Evolutionary conservation across 2,888 invertebrate genomes (phyloP).

Genomic region (Barypeithes pellucidus): DNA sequence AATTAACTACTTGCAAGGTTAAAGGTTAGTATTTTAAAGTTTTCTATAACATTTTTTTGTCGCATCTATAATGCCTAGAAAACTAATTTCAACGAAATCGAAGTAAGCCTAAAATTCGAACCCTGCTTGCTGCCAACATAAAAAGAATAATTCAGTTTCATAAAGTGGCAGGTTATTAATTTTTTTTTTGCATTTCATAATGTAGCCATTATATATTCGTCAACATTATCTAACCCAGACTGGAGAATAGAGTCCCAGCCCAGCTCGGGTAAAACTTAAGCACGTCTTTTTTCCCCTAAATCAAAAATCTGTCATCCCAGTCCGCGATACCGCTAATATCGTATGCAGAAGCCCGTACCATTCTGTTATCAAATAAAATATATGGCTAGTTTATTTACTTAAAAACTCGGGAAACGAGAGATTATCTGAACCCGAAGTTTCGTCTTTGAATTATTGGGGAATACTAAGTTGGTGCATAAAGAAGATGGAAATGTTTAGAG

Average conservation of each 20-base stretch:
- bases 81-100: too few species aligned
- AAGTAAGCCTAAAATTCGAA: too few species aligned
- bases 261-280: slow-evolving; percentile 57
- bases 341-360: slow-evolving; percentile 60
- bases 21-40: too few species aligned
- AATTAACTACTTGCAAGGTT: too few species aligned
- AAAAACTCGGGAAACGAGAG: slow-evolving; percentile 52
- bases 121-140: too few species aligned
- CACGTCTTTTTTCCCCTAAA: slow-evolving; percentile 61
- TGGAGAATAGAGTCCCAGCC: slow-evolving; percentile 13
- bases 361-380: slow-evolving; percentile 62
- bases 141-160: too few species aligned
- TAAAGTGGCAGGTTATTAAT: too few species aligned
- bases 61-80: too few species aligned
- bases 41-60: too few species aligned
- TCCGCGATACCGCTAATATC: slow-evolving; percentile 59
- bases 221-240: not conserved
- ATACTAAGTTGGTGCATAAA: slow-evolving; percentile 48
- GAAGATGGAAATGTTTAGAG: slow-evolving; percentile 40
- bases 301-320: slow-evolving; percentile 59
- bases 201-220: too few species aligned
- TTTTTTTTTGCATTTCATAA: too few species aligned
- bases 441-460: slow-evolving; percentile 49
- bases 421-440: slow-evolving; percentile 47
- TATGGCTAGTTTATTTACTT: slow-evolving; percentile 63